Base-by-base conservation (phyloP, 2,888 invertebrate genomes). In the Apamea epomidion region DNA sequence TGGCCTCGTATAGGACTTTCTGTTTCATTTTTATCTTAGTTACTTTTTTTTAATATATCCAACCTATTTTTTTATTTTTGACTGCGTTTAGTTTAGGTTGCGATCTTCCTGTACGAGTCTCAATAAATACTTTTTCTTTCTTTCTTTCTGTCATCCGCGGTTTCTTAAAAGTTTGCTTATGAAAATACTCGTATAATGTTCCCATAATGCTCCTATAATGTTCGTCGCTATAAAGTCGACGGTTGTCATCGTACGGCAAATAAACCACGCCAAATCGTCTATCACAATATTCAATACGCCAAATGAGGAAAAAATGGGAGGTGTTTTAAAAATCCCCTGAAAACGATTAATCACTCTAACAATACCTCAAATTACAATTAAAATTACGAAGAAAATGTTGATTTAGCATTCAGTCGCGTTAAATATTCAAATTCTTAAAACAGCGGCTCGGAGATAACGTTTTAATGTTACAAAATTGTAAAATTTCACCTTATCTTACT, bases 341-440 rank as follows among this genome's bases (percentile, higher is more conserved):
- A 79, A 73, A 78, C 70, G 48, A 82, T 79, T 72, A 77, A 81
- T 81, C 69, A 77, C 62, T 25, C 42, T 60, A 70, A 84, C 80
- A 72, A 69, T 64, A 81, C 74, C 18, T 77, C 74, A 84, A 89
- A 87, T 87, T 83, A 82, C 80, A 77, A 80, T 82, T 68, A 45
- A 81, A 83, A 81, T 78, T n/a, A n/a, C n/a, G 72, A 87, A 87
- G 87, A 80, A 81, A 89, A 89, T 83, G 89, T 91, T 89, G 90
- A 88, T 85, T 91, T 85, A 88, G 87, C 88, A 90, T 90, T 91
- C 83, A 85, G 77, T 79, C 83, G 80, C 84, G 87, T 86, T 84
- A 91, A 91, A 90, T 90, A 92, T 93, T 91, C 89, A 91, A 92
- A 92, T 92, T 91, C 91, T 91, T 91, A 87, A 90, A 88, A 92